phyloP scores from a whole-genome alignment of 2,113 vertebrate species.

The Thamnophis sirtalis region DNA sequence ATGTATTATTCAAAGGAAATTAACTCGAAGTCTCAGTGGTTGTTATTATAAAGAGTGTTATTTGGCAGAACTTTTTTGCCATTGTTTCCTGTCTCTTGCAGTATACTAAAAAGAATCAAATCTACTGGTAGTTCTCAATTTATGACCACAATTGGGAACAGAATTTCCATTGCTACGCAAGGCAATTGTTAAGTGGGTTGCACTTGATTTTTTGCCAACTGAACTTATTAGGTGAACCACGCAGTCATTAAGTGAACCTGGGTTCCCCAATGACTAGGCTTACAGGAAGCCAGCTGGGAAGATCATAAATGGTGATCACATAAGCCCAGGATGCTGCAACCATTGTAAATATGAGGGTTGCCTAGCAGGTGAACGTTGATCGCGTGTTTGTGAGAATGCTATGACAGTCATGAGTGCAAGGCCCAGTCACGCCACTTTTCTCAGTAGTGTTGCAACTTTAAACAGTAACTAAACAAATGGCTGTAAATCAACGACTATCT shows the following conservation, averaged over 20 bases:
- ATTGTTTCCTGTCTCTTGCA: slow-evolving; percentile 18
- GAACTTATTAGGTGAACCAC: background rate
- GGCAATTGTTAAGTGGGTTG: background rate
- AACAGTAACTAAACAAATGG: background rate
- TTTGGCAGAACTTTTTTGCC: slow-evolving; percentile 29
- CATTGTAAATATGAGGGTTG: background rate
- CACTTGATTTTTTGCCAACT: background rate
- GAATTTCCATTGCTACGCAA: background rate
- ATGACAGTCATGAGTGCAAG: background rate
- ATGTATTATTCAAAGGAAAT: slow-evolving; percentile 55
- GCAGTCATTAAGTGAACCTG: background rate
- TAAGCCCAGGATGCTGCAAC: background rate
- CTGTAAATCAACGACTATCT: background rate
- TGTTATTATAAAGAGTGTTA: slow-evolving; percentile 49
- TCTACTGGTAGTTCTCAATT: background rate
- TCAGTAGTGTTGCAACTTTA: background rate
- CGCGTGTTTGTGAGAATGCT: background rate
- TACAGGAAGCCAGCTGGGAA: background rate
- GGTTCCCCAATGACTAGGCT: background rate
- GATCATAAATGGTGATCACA: background rate
- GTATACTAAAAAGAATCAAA: slow-evolving; percentile 22
- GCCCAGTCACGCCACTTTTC: background rate
- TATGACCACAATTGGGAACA: background rate
- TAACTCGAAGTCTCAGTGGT: slow-evolving; percentile 39
- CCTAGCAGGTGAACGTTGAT: background rate